phyloP scores from a whole-genome alignment of 2,888 invertebrate genomes.

The Ophraella communa region DNA sequence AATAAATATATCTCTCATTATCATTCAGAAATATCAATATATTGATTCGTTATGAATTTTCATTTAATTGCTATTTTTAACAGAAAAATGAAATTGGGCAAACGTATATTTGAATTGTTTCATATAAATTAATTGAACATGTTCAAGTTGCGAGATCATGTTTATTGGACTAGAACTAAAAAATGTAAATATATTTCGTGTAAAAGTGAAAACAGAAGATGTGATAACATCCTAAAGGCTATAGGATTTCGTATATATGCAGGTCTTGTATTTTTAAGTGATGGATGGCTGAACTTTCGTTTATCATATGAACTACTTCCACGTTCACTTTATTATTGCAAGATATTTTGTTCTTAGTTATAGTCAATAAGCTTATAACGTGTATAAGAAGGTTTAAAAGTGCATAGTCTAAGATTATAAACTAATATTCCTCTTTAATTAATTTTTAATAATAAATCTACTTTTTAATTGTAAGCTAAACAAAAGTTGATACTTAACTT shows the following conservation, averaged over 20 bases:
- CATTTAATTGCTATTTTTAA: not conserved
- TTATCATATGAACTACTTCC: conserved; percentile 32
- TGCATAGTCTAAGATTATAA: too few relatives aligned
- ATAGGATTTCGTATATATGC: not conserved
- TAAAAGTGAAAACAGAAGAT: conserved; percentile 16
- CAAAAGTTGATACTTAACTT: too few relatives aligned
- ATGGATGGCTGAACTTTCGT: conserved; percentile 34
- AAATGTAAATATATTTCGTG: conserved; percentile 11
- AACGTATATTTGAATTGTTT: not conserved
- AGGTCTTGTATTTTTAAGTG: not conserved
- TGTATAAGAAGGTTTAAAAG: too few relatives aligned
- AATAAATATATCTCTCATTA: too few relatives aligned
- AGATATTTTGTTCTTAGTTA: not conserved
- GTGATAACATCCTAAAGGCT: not conserved
- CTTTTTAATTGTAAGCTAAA: too few relatives aligned
- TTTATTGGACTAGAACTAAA: conserved; percentile 10
- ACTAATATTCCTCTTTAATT: too few relatives aligned
- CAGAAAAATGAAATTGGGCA: not conserved
- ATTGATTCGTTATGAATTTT: not conserved
- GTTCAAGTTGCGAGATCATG: conserved; percentile 8
- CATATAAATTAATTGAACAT: not conserved
- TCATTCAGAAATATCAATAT: not conserved
- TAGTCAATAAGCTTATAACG: not conserved
- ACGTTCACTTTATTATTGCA: conserved; percentile 25
- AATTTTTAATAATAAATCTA: too few relatives aligned